Evolutionary conservation across 2,113 vertebrate species (phyloP), one percentile per base, ranked within the genome.

Genomic region (Steatornis caripensis): DNA sequence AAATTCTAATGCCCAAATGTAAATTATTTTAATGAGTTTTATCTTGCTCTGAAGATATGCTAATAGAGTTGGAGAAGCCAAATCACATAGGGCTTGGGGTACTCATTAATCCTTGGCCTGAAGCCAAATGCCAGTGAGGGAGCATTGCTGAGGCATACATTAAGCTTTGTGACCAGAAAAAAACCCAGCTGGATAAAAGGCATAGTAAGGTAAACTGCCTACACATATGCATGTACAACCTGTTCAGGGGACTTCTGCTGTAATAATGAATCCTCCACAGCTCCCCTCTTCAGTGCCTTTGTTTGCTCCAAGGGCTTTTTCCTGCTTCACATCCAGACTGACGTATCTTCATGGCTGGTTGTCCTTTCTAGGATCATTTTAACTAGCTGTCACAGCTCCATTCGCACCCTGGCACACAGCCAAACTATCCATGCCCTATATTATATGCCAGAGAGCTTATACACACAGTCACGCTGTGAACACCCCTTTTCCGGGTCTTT

Each of bases 21-120:
- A 94, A 90, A 89, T 84, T 32, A 80, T 61, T 90, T 94, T 93
- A 94, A 92, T 93, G 90, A 94, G 45, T 71, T 92, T 95, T 84
- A 91, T 87, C 84, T 91, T 89, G 77, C 94, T 87, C 84, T 92
- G 87, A 92, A 92, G 94, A 93, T 89, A 95, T 78, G 83, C 61
- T 92, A 96, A 96, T 95, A 78, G 72, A 60, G 60, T 51, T 79
- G 88, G 69, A 91, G 53, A 3, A 94, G 48, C 39, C 83, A 95
- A 96, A 94, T 75, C 92, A 81, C 90, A 90, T 1, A 8, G 65
- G 77, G 65, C 61, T 96, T 43, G 84, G 69, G 80, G 80, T 93
- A 76, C 65, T 93, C 86, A 90, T 84, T 95, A 96, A 78, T 48
- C 69, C 57, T 49, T 89, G 93, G 89, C 90, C 86, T 53, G 57